Percentiles rank a stretch among this genome's conserved stretches.
Evolutionary conservation across 2,797 vertebrate genomes (phyloP).

Genomic region (Argentina silus): DNA sequence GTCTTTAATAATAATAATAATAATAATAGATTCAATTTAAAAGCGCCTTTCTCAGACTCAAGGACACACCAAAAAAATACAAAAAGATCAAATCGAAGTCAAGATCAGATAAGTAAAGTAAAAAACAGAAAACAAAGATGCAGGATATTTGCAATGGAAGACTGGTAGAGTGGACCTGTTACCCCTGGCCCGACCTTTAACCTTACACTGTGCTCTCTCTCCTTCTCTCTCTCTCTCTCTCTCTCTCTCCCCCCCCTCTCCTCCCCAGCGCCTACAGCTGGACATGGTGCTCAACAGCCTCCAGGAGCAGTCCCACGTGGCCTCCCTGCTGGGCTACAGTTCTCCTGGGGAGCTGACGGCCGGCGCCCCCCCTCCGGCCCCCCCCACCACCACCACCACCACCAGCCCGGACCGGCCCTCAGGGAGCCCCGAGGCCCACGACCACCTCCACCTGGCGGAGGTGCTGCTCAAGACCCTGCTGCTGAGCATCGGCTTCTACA

Average conservation of each 20-base stretch:
- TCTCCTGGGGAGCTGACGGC: slow-evolving; percentile 75
- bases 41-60: too few relatives aligned
- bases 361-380: slow-evolving; percentile 63
- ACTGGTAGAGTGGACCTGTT: too few relatives aligned
- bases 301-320: slow-evolving; percentile 84
- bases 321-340: slow-evolving; percentile 82
- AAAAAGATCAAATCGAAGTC: too few relatives aligned
- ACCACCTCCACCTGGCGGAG: slow-evolving; percentile 81
- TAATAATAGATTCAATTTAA: too few relatives aligned
- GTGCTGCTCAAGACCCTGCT: slow-evolving; percentile 82
- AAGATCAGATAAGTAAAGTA: too few relatives aligned
- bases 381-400: slow-evolving; percentile 45
- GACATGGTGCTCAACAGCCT: slow-evolving; percentile 86
- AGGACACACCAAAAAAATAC: too few relatives aligned
- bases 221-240: not conserved
- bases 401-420: slow-evolving; percentile 51
- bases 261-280: slow-evolving; percentile 79
- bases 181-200: too few relatives aligned
- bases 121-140: too few relatives aligned
- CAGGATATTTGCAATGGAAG: too few relatives aligned
- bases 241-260: too few relatives aligned
- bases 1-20: too few relatives aligned
- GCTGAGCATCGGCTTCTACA: slow-evolving; percentile 83
- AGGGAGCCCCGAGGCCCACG: slow-evolving; percentile 68
- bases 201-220: too few relatives aligned